These are phyloP conservation scores for Lipotes vexillifer DNA, from an alignment of 2,113 vertebrate species.

Conservation along the genomic window DNA sequence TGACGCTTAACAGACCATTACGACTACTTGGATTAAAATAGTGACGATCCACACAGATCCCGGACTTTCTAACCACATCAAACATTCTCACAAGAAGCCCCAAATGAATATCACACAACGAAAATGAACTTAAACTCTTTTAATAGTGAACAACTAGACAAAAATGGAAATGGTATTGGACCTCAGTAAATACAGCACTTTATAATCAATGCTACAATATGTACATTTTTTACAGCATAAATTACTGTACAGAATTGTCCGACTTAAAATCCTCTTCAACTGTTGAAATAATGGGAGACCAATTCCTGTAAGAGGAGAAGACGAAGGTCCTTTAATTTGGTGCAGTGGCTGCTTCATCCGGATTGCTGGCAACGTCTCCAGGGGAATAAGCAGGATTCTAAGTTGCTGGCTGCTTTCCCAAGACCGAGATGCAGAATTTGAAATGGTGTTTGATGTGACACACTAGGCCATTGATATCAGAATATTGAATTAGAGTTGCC, in stretches of 20 bases:
- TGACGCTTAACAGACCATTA: conserved; percentile 46
- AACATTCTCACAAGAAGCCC: conserved; percentile 50
- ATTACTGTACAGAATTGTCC: conserved; percentile 69
- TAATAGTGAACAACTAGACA: conserved; percentile 34
- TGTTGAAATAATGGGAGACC: conserved; percentile 50
- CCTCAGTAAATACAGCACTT: conserved; percentile 73
- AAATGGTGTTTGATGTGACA: background rate
- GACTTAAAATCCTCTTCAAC: conserved; percentile 43
- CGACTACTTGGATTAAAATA: conserved; percentile 54
- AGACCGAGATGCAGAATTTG: background rate
- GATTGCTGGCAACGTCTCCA: background rate
- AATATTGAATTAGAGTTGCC: background rate
- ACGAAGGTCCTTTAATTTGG: conserved; percentile 24
- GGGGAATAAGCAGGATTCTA: conserved; percentile 34
- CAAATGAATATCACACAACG: conserved; percentile 50
- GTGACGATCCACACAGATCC: conserved; percentile 39
- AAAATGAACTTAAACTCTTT: conserved; percentile 64
- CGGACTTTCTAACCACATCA: conserved; percentile 44
- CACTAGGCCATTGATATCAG: background rate
- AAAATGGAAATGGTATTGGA: background rate
- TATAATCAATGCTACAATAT: conserved; percentile 50
- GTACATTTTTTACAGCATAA: conserved; percentile 76
- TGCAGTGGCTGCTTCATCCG: background rate
- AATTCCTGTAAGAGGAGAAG: conserved; percentile 42
- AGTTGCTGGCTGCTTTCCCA: conserved; percentile 29